Conservation (phyloP, 2,113 vertebrate genomes). For the Peromyscus californicus region DNA sequence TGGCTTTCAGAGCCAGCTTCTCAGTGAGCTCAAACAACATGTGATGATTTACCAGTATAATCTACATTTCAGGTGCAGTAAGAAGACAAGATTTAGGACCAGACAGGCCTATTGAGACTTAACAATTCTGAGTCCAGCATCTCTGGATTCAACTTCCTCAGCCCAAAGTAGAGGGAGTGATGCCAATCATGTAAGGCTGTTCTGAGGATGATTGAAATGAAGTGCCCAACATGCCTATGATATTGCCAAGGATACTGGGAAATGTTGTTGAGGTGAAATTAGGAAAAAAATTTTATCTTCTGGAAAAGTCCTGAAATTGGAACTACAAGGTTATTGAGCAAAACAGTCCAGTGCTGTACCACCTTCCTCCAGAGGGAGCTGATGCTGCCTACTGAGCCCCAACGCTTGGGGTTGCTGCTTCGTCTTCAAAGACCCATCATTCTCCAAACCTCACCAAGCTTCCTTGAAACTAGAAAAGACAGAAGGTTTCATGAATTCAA, state of each 20-base stretch:
- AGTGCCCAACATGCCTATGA: neutral
- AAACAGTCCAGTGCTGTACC: neutral
- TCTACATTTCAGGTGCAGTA: neutral
- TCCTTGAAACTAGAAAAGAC: slow-evolving; percentile 28
- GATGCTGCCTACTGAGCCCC: rapidly evolving
- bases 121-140: neutral
- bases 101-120: neutral
- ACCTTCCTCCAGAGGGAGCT: neutral
- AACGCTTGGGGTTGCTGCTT: neutral
- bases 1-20: neutral
- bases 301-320: neutral
- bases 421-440: neutral
- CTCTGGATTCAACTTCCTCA: neutral
- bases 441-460: neutral
- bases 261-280: neutral
- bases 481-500: neutral
- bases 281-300: slow-evolving; percentile 42
- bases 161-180: neutral
- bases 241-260: neutral
- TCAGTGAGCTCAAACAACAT: neutral
- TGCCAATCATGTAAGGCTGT: neutral
- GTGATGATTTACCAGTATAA: no score
- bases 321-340: neutral
- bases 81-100: neutral
- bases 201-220: neutral